Conservation (phyloP, 2,888 invertebrate genomes). For the Heliconius aoede region DNA sequence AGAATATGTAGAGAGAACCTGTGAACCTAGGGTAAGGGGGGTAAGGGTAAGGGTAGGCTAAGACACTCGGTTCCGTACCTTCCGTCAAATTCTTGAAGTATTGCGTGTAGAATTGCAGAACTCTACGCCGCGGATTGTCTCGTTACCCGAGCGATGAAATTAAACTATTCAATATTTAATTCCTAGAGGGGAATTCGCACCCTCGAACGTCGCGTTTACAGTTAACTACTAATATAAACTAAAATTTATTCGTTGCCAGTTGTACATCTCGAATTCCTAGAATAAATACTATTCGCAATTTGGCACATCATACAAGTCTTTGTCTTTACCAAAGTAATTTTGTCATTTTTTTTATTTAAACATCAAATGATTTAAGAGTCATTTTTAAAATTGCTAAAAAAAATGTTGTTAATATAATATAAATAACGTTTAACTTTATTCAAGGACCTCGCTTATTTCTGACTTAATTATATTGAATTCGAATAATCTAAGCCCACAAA, state of each 20-base stretch:
- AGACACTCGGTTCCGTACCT: no score
- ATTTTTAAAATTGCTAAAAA: neutral
- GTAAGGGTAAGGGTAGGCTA: no score
- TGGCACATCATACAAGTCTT: slow-evolving; percentile 14
- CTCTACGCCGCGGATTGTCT: no score
- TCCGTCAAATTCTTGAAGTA: no score
- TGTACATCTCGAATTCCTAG: neutral
- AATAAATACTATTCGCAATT: slow-evolving; percentile 17
- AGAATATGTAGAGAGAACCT: no score
- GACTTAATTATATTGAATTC: neutral
- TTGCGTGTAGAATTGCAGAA: no score
- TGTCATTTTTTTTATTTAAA: slow-evolving; percentile 1
- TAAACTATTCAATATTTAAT: no score
- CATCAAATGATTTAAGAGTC: slow-evolving; percentile 1
- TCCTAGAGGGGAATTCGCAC: no score
- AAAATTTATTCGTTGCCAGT: slow-evolving; percentile 12
- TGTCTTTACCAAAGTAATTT: neutral
- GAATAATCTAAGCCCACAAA: neutral
- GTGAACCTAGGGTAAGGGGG: no score
- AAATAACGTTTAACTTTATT: neutral
- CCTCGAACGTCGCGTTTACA: neutral
- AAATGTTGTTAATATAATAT: neutral
- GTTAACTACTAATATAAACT: neutral
- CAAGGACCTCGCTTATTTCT: neutral
- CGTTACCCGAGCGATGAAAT: no score